Percentiles rank a stretch among this genome's conserved stretches.
phyloP scores from a whole-genome alignment of 2,113 vertebrate species.

The Cercocebus atys region DNA sequence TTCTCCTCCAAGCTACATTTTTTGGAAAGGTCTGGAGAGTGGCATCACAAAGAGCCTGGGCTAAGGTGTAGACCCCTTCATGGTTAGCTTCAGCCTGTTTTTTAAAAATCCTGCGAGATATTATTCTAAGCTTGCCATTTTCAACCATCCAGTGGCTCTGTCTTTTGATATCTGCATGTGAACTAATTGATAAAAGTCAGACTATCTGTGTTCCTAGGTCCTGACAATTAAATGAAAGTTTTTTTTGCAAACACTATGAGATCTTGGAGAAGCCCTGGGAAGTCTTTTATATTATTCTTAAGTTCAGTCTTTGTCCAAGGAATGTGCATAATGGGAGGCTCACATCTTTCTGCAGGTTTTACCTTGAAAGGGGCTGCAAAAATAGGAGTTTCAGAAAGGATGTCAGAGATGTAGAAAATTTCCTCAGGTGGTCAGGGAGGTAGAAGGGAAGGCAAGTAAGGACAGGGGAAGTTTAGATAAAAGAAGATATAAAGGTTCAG shows the following conservation, averaged over 20 bases:
- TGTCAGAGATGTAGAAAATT: not conserved
- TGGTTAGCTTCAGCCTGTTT: not conserved
- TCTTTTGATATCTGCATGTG: not conserved
- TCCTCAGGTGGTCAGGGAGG: not conserved
- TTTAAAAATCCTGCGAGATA: not conserved
- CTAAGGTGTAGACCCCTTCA: not conserved
- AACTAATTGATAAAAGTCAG: not conserved
- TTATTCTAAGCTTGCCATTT: not conserved
- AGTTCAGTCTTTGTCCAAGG: not conserved
- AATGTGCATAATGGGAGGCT: not conserved
- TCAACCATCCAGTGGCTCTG: not conserved
- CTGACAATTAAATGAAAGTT: not conserved
- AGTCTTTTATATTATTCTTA: not conserved
- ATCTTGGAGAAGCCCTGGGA: not conserved
- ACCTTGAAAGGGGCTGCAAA: not conserved
- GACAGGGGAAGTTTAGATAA: not conserved
- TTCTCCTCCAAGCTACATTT: not conserved
- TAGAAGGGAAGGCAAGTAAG: not conserved
- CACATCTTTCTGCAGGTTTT: not conserved
- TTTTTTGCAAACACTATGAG: not conserved
- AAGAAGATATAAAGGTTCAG: too few species aligned
- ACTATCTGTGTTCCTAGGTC: not conserved
- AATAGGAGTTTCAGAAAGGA: not conserved
- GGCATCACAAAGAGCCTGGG: not conserved
- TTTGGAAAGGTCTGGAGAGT: not conserved